phyloP scores from a whole-genome alignment of 1,140 invertebrate species.

The Heliconius melpomene region DNA sequence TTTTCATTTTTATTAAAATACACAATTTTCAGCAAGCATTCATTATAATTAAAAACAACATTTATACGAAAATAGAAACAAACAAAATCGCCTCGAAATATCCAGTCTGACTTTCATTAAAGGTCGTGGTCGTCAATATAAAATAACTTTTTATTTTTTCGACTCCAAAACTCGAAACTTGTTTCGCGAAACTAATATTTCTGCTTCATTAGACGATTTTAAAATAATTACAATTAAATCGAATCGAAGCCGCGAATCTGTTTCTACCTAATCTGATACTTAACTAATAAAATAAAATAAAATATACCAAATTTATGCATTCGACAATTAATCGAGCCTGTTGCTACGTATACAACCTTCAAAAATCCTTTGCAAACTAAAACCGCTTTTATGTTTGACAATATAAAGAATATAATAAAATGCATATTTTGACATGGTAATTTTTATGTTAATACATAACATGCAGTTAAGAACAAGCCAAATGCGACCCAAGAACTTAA shows the following conservation, averaged over 20 bases:
- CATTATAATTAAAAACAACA: no score
- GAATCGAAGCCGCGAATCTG: constrained; percentile 8
- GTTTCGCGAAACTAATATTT: constrained; percentile 22
- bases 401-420: constrained; percentile 29
- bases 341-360: constrained; percentile 24
- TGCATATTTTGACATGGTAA: neutral
- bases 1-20: no score
- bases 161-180: constrained; percentile 10
- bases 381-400: neutral
- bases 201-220: constrained; percentile 25
- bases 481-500: neutral
- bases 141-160: neutral
- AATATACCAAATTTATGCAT: constrained; percentile 19
- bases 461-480: constrained; percentile 11
- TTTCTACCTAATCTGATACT: constrained; percentile 18
- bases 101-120: constrained; percentile 6
- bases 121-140: neutral
- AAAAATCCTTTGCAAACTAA: constrained; percentile 16
- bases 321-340: constrained; percentile 9
- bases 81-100: neutral
- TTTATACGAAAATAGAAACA: neutral
- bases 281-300: constrained; percentile 27
- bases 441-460: constrained; percentile 20
- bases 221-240: constrained; percentile 26
- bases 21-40: no score